These are phyloP conservation scores for Sminthurinus aureus DNA, from an alignment of 2,888 invertebrate species.

Conservation along the genomic window DNA sequence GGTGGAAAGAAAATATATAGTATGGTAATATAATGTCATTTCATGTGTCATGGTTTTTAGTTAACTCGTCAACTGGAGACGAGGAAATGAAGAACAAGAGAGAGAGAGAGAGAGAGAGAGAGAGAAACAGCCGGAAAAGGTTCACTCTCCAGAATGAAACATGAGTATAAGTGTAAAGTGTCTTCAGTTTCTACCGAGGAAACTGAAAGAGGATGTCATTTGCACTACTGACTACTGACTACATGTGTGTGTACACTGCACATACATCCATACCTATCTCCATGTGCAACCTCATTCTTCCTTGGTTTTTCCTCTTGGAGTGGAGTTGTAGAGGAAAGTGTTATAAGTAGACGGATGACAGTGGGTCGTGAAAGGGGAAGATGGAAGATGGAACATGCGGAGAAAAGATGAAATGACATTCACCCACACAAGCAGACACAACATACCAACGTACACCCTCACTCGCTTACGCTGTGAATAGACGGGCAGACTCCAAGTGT, in stretches of 20 bases:
- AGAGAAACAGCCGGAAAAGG: background rate
- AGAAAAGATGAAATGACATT: background rate
- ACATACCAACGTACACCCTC: too few species aligned
- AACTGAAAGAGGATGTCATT: background rate
- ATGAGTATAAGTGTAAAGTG: background rate
- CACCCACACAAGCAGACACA: too few species aligned
- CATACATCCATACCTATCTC: too few species aligned
- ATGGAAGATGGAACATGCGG: background rate
- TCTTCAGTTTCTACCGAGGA: background rate
- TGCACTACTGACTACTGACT: too few species aligned
- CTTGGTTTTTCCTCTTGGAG: too few species aligned
- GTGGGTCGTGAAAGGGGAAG: too few species aligned
- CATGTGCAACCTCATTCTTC: too few species aligned
- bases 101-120: background rate
- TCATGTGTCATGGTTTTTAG: conserved; percentile 11
- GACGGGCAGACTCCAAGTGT: background rate
- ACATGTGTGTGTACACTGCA: too few species aligned
- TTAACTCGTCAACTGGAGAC: conserved; percentile 8
- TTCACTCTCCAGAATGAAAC: background rate
- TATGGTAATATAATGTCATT: conserved; percentile 5
- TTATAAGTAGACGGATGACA: too few species aligned
- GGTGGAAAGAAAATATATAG: background rate
- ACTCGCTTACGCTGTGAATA: background rate
- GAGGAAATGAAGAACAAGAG: background rate
- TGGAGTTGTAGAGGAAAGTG: too few species aligned